Evolutionary conservation across 2,113 vertebrate species (phyloP).

Genomic region (Carassius carassius): DNA sequence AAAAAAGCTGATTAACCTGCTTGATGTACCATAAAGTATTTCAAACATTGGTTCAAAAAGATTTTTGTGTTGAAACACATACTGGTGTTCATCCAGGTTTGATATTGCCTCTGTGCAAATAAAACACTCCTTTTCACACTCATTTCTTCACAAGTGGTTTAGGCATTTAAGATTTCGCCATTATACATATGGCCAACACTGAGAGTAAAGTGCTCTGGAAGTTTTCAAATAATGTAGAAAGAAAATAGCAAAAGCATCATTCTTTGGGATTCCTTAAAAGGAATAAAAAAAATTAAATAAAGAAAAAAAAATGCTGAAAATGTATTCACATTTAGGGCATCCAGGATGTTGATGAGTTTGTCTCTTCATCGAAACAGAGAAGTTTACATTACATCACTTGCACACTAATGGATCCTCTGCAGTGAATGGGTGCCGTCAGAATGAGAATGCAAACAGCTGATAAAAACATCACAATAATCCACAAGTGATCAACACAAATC

Average conservation of each 20-base stretch:
- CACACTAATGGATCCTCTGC: no score
- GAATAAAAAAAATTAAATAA: no score
- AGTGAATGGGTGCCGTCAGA: no score
- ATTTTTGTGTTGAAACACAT: no score
- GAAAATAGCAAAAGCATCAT: background rate
- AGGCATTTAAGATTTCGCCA: conserved; percentile 16
- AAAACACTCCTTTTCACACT: conserved; percentile 12
- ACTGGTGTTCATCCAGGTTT: background rate
- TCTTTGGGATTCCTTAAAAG: conserved; percentile 14
- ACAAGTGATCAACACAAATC: no score
- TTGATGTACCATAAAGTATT: conserved; percentile 10
- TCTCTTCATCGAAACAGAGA: no score
- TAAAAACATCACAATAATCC: no score
- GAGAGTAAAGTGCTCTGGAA: conserved; percentile 51
- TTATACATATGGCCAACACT: conserved; percentile 28
- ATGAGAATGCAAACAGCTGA: no score
- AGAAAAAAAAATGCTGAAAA: background rate
- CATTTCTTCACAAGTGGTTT: conserved; percentile 20
- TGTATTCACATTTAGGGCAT: no score
- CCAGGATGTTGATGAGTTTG: no score
- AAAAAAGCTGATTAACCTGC: background rate
- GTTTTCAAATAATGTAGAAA: background rate
- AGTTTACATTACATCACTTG: no score
- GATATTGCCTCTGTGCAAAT: conserved; percentile 10
- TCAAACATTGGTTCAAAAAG: no score